These are phyloP conservation scores for Tridacna crocea DNA, from an alignment of 2,888 invertebrate species.

Conservation along the genomic window DNA sequence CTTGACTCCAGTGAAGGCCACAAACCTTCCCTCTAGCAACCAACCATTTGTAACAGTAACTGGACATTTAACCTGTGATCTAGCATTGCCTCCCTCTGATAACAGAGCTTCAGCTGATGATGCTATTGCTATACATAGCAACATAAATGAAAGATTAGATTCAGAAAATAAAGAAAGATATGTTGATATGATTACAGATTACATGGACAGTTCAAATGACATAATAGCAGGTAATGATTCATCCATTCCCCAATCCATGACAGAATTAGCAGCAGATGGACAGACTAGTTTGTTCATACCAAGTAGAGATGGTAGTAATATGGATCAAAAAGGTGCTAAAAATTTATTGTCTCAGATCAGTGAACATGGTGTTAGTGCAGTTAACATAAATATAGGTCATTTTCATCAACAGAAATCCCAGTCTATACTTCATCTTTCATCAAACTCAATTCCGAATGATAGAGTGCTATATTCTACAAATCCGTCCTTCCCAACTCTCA, in stretches of 20 bases:
- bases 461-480: background rate
- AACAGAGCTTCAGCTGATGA: background rate
- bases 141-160: no score
- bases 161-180: no score
- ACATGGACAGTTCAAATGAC: no score
- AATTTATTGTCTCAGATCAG: background rate
- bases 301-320: background rate
- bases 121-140: no score
- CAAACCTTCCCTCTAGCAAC: no score
- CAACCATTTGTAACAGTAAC: background rate
- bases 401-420: background rate
- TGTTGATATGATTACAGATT: no score
- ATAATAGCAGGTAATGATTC: no score
- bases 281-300: background rate
- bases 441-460: background rate
- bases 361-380: background rate
- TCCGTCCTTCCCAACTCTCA: slow-evolving; percentile 7
- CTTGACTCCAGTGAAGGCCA: background rate
- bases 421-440: background rate
- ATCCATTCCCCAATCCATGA: no score
- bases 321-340: slow-evolving; percentile 9
- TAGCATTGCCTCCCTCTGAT: background rate
- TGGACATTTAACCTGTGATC: background rate
- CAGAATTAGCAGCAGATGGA: background rate
- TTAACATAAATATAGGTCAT: slow-evolving; percentile 5